Conservation (phyloP, 2,797 vertebrate genomes). For the Bradypus variegatus region DNA sequence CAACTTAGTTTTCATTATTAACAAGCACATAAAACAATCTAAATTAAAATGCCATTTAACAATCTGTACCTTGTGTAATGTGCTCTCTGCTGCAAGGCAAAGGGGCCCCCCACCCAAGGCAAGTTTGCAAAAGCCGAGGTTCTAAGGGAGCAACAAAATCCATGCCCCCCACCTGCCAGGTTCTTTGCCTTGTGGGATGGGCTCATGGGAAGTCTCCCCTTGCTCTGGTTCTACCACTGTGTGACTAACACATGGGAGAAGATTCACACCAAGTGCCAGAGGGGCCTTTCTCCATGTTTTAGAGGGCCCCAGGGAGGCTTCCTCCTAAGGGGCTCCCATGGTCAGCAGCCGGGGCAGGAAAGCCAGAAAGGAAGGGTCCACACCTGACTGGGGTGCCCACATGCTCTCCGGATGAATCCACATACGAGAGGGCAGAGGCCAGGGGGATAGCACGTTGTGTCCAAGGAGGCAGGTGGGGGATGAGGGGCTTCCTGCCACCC, state of each 20-base stretch:
- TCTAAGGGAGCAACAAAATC: background rate
- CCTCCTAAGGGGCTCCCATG: background rate
- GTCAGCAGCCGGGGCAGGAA: background rate
- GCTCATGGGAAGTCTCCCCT: background rate
- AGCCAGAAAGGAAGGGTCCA: background rate
- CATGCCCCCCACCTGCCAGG: background rate
- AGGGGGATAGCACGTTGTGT: no score
- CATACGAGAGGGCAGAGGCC: rapidly evolving
- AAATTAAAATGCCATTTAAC: background rate
- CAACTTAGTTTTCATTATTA: background rate
- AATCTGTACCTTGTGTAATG: rapidly evolving
- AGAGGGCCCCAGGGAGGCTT: background rate
- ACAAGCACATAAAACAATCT: background rate
- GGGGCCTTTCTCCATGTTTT: background rate
- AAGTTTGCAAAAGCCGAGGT: background rate
- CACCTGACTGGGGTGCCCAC: background rate
- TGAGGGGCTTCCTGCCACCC: background rate
- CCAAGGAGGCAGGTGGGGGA: background rate
- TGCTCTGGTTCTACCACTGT: background rate
- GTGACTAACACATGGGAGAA: background rate
- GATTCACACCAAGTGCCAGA: background rate
- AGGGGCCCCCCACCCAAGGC: background rate
- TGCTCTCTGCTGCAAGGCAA: background rate
- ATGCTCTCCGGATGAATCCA: background rate
- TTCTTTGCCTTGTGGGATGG: background rate